Evolutionary conservation across 2,888 invertebrate species (phyloP).

Genomic region (Cremastobaeus sp.): DNA sequence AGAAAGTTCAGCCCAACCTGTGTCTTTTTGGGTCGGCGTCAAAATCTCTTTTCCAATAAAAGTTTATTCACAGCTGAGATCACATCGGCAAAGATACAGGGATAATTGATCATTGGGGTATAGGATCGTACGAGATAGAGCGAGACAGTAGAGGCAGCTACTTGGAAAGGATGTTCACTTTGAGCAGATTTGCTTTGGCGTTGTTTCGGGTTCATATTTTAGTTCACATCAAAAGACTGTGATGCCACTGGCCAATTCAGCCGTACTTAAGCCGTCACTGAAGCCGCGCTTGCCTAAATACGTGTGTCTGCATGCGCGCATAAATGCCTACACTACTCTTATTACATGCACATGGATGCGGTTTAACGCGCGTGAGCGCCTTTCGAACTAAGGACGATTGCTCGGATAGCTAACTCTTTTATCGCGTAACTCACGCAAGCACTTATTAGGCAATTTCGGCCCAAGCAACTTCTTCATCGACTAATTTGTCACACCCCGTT

Average conservation of each 20-base stretch:
- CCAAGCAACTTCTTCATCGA: neutral
- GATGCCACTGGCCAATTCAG: conserved; percentile 72
- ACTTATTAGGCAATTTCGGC: conserved; percentile 25
- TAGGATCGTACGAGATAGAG: conserved; percentile 68
- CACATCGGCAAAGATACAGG: conserved; percentile 77
- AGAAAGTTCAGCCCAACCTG: conserved; percentile 62
- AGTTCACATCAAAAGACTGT: conserved; percentile 77
- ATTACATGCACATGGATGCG: conserved; percentile 59
- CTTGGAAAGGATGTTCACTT: conserved; percentile 75
- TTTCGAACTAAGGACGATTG: conserved; percentile 53
- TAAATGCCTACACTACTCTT: conserved; percentile 53
- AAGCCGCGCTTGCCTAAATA: conserved; percentile 55
- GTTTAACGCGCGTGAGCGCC: conserved; percentile 57
- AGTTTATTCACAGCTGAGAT: conserved; percentile 74
- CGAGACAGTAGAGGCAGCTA: conserved; percentile 71
- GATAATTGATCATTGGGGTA: conserved; percentile 78
- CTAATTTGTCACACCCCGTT: conserved; percentile 10
- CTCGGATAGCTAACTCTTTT: conserved; percentile 37
- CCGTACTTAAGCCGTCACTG: conserved; percentile 71
- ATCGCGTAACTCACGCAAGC: conserved; percentile 4
- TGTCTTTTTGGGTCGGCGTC: conserved; percentile 67
- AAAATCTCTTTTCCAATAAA: conserved; percentile 72
- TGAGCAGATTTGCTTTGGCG: conserved; percentile 77
- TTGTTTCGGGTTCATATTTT: conserved; percentile 78
- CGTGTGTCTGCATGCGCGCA: conserved; percentile 58